Percentiles rank a stretch among this genome's conserved stretches.
phyloP scores from a whole-genome alignment of 2,797 vertebrate species.

The Harpagifer antarcticus region DNA sequence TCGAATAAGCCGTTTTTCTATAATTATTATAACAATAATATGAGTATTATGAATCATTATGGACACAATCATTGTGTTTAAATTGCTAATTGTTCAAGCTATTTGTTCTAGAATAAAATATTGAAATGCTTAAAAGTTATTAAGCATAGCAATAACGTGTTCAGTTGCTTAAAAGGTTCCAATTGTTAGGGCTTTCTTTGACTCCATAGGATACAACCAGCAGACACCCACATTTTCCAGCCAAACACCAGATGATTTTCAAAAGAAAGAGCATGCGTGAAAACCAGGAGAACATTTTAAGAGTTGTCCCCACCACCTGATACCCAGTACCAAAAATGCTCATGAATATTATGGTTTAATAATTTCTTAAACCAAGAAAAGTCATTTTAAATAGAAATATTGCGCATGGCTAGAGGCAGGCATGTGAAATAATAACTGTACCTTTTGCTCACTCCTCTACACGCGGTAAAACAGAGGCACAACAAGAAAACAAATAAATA shows the following conservation, averaged over 20 bases:
- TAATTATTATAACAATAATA: too few species aligned
- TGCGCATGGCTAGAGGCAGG: not conserved
- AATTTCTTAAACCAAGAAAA: constrained; percentile 5
- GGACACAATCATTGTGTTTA: too few species aligned
- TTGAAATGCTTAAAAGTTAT: not conserved
- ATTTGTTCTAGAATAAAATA: not conserved
- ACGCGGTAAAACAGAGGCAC: constrained; percentile 31
- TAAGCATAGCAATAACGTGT: not conserved
- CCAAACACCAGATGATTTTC: not conserved
- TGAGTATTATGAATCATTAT: too few species aligned
- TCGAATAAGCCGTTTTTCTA: not conserved
- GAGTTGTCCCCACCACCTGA: constrained; percentile 45
- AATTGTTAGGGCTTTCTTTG: not conserved
- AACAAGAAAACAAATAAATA: constrained; percentile 41
- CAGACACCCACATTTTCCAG: not conserved
- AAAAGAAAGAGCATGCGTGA: constrained; percentile 18
- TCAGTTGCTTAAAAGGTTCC: not conserved
- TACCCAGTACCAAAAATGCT: constrained; percentile 3
- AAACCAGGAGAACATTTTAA: constrained; percentile 4
- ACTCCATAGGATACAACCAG: constrained; percentile 1
- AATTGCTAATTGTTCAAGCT: too few species aligned
- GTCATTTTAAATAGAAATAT: not conserved
- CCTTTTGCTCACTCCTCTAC: constrained; percentile 80
- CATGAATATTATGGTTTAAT: not conserved
- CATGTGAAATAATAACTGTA: constrained; percentile 64